Evolutionary conservation across 2,113 vertebrate species (phyloP).

Genomic region (Upupa epops): DNA sequence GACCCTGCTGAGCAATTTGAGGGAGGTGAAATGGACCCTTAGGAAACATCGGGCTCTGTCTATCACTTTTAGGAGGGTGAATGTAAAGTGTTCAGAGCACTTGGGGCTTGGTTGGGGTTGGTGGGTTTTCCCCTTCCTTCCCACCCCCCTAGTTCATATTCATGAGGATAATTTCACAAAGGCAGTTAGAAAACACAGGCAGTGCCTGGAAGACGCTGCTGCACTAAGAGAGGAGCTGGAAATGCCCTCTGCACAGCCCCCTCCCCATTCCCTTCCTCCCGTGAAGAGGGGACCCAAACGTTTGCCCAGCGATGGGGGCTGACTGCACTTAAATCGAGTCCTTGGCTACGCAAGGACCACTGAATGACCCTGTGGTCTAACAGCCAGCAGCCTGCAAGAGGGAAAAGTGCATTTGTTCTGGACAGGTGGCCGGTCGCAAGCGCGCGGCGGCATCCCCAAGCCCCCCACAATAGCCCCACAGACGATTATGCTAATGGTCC

Average conservation of each 20-base stretch:
- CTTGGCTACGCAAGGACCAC: constrained; percentile 73
- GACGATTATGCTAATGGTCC: constrained; percentile 87
- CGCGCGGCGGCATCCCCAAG: constrained; percentile 69
- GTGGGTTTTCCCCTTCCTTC: neutral
- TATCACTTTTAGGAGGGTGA: constrained; percentile 59
- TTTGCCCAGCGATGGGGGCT: constrained; percentile 25
- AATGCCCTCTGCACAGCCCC: neutral
- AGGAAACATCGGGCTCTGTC: constrained; percentile 62
- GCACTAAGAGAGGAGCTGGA: constrained; percentile 2
- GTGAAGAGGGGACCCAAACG: constrained; percentile 12
- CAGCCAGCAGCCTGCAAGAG: constrained; percentile 74
- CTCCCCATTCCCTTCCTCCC: neutral
- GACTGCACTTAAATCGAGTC: constrained; percentile 77
- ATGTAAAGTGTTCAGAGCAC: constrained; percentile 71
- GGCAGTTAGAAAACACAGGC: constrained; percentile 69
- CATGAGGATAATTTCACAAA: constrained; percentile 79
- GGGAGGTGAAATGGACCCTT: constrained; percentile 48
- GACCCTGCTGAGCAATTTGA: too few species aligned
- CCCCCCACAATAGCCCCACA: constrained; percentile 83
- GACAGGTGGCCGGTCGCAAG: constrained; percentile 84
- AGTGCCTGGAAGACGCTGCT: constrained; percentile 43
- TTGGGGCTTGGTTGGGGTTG: neutral
- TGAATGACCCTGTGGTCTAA: constrained; percentile 63
- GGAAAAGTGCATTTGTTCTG: constrained; percentile 82
- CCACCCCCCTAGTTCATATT: constrained; percentile 78